phyloP scores from a whole-genome alignment of 2,797 vertebrate genomes.

The Myiothlypis chrysogaster region DNA sequence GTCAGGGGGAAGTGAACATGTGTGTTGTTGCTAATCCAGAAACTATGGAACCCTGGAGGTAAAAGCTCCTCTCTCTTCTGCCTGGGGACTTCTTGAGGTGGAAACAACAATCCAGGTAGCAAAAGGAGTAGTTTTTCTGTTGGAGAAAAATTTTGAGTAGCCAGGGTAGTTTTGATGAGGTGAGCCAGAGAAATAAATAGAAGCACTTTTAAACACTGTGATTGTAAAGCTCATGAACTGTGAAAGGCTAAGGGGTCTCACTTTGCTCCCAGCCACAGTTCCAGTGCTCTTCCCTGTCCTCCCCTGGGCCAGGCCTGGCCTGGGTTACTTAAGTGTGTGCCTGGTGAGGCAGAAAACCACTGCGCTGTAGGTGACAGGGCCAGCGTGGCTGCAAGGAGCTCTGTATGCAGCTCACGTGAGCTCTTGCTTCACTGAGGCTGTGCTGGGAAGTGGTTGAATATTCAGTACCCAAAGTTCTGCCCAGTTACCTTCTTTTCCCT shows the following conservation, averaged over 20 bases:
- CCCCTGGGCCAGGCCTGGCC: not conserved
- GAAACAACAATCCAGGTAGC: fast-evolving
- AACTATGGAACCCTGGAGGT: not conserved
- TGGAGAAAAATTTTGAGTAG: not conserved
- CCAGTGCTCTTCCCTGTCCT: not conserved
- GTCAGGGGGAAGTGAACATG: not conserved
- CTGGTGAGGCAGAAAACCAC: not conserved
- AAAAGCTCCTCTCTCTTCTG: not conserved
- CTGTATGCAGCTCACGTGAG: not conserved
- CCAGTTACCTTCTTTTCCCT: not conserved
- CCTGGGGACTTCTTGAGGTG: not conserved
- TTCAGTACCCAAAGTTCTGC: slow-evolving; percentile 1
- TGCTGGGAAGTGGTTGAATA: not conserved
- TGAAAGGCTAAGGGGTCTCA: not conserved
- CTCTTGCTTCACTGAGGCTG: not conserved
- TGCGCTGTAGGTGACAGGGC: not conserved
- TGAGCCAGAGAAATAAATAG: not conserved
- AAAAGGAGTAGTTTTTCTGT: not conserved
- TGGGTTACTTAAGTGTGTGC: not conserved
- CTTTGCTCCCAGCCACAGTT: not conserved
- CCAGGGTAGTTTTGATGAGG: not conserved
- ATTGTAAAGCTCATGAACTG: not conserved
- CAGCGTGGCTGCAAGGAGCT: not conserved
- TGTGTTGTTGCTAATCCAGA: fast-evolving
- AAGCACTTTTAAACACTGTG: not conserved